Base-by-base conservation (phyloP, 2,888 invertebrate genomes). In the Myathropa florea region DNA sequence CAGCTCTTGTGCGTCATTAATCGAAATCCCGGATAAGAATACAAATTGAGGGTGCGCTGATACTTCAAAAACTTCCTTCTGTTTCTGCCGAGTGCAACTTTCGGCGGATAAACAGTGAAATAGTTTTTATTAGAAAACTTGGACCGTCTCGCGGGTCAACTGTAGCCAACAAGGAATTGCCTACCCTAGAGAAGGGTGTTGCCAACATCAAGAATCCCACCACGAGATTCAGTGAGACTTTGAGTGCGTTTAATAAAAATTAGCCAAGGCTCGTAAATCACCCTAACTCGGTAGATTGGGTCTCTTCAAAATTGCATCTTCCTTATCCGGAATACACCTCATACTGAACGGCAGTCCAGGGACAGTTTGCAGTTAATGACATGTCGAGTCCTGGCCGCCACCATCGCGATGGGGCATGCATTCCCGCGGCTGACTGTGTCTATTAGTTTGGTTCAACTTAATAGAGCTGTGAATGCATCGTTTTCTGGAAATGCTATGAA, bases 41-140 rank as follows among this genome's bases (percentile, higher is more conserved):
- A 76, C 65, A 39, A 75, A 67, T 65, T n/a, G n/a, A n/a, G n/a
- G n/a, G n/a, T n/a, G n/a, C n/a, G n/a, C n/a, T n/a, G 65, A 76
- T 59, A 39, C 36, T 67, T 53, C 30, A 53, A 67, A 67, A 67
- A 79, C 60, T 72, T 72, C 72, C 33, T 33, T 39, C 53, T 73
- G n/a, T n/a, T n/a, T n/a, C n/a, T n/a, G n/a, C n/a, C 23, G 55
- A 39, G 36, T 57, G 30, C 23, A 59, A 53, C 53, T 63, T 21
- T 64, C 18, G 24, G 39, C n/a, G 36, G 53, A 33, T 64, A 70
- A 71, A 70, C 57, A 65, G 64, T 82, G 60, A 70, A 65, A 65
- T 65, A 65, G 33, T 75, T 82, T 82, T 76, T 82, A 76, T 82
- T 82, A 59, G 59, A 60, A 82, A 82, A 82, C 36, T 82, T 82